Conservation (phyloP, 1,140 invertebrate genomes). For the Goniozus legneri region DNA sequence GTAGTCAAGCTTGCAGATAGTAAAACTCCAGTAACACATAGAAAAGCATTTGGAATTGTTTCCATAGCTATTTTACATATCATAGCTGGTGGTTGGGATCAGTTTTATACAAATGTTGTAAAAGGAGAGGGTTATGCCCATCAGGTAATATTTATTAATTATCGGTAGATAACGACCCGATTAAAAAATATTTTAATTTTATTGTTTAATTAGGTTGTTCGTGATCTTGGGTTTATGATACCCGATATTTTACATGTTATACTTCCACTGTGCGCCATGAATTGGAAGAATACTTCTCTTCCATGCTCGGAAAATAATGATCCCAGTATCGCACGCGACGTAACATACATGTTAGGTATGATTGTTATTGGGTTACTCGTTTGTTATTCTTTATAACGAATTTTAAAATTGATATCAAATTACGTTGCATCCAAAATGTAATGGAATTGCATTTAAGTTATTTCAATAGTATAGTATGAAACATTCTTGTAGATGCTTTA, state of each 20-base stretch:
- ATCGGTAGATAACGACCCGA: background rate
- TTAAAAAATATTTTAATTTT: slow-evolving; percentile 8
- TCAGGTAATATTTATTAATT: slow-evolving; percentile 54
- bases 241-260: slow-evolving; percentile 69
- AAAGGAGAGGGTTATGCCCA: slow-evolving; percentile 66
- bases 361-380: slow-evolving; percentile 43
- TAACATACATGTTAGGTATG: slow-evolving; percentile 42
- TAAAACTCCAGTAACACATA: slow-evolving; percentile 58
- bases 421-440: too few species aligned
- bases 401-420: slow-evolving; percentile 1
- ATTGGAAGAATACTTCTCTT: slow-evolving; percentile 37
- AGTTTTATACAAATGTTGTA: slow-evolving; percentile 73
- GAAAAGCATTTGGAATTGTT: slow-evolving; percentile 63
- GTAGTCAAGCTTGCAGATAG: slow-evolving; percentile 61
- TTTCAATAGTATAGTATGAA: too few species aligned
- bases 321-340: slow-evolving; percentile 40
- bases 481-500: too few species aligned
- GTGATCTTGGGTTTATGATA: slow-evolving; percentile 73
- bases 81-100: slow-evolving; percentile 69
- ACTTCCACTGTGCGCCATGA: slow-evolving; percentile 57
- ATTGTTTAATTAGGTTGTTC: slow-evolving; percentile 55
- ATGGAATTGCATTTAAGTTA: too few species aligned
- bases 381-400: slow-evolving; percentile 35
- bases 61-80: slow-evolving; percentile 70
- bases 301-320: slow-evolving; percentile 35